Conservation (phyloP, 2,888 invertebrate species). For the Drosophila phalerata region DNA sequence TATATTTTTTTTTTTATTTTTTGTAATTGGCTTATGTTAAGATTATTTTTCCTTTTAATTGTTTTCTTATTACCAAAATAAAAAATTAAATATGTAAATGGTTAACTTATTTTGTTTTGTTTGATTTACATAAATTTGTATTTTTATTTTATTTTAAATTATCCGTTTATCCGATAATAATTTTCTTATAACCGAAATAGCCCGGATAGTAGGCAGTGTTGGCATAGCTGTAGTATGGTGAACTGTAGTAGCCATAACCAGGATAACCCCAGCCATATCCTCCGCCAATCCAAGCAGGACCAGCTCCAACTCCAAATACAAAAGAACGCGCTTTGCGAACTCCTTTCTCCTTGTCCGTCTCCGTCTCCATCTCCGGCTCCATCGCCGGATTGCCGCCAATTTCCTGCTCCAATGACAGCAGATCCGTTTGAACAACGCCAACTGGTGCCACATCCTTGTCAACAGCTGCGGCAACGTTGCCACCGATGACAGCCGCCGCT, state of each 20-base stretch:
- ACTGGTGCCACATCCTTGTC: constrained; percentile 76
- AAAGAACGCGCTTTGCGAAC: constrained; percentile 53
- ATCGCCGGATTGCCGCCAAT: constrained; percentile 66
- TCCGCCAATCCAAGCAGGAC: constrained; percentile 48
- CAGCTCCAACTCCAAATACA: constrained; percentile 41
- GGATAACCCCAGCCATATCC: constrained; percentile 50
- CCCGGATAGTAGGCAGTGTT: constrained; percentile 58
- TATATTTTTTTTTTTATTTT: too few relatives aligned
- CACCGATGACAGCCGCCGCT: constrained; percentile 45
- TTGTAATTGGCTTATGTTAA: too few relatives aligned
- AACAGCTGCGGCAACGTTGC: constrained; percentile 57
- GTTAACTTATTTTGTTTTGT: too few relatives aligned
- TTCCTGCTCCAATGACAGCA: constrained; percentile 79
- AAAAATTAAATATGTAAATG: too few relatives aligned
- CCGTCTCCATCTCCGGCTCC: neutral
- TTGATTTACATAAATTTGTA: too few relatives aligned
- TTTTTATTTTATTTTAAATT: too few relatives aligned
- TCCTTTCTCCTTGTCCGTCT: constrained; percentile 33
- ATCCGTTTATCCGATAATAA: too few relatives aligned
- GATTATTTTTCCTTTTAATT: too few relatives aligned
- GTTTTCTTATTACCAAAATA: too few relatives aligned
- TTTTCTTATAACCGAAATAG: constrained; percentile 63
- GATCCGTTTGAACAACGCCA: constrained; percentile 75
- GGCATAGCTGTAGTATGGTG: constrained; percentile 51
- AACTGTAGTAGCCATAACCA: constrained; percentile 47